Base-by-base conservation (phyloP, 2,888 invertebrate species). In the Phlogophora meticulosa region DNA sequence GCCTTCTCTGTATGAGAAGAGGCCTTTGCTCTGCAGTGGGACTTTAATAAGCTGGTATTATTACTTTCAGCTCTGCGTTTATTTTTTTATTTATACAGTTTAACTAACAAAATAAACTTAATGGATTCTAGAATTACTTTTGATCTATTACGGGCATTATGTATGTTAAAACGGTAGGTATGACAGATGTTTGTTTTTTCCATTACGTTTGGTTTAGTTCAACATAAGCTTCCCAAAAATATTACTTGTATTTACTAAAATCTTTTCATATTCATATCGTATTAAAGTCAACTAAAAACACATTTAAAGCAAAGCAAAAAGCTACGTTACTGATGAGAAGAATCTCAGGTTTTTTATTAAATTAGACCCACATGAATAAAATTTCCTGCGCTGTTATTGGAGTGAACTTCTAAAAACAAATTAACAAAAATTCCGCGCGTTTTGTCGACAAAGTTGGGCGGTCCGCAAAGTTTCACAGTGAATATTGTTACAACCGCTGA, bases 321-420 rank as follows among this genome's bases (percentile, higher is more conserved):
- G 15, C 7, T 1, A 17, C 49, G 32, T 11, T 43, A 45, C 17
- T 52, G 45, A 52, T 57, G 28, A 11, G 51, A 48, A 38, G n/a
- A 40, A 48, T 28, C 36, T 64, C 28, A 36, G 42, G 40, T 43
- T 57, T 76, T 61, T 60, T 36, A 32, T 76, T 40, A 53, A 64
- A 66, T 68, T 61, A 57, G 61, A n/a, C 56, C 24, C 28, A 43
- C 43, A 63, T 66, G 57, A 76, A 76, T 71, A 65, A 78, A 66
- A 66, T 63, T 81, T 65, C 17, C 17, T 2, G 28, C 56, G 32
- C 64, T 45, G 58, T 58, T 78, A 70, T 66, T 67, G 48, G 49
- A 68, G 59, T 49, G 56, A 78, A 71, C 59, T 77, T 82, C 69
- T 64, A 72, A 74, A 76, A 76, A 63, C 71, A 80, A 82, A 82